These are phyloP conservation scores for Meda fulgida DNA, from an alignment of 2,797 vertebrate genomes.

Conservation along the genomic window DNA sequence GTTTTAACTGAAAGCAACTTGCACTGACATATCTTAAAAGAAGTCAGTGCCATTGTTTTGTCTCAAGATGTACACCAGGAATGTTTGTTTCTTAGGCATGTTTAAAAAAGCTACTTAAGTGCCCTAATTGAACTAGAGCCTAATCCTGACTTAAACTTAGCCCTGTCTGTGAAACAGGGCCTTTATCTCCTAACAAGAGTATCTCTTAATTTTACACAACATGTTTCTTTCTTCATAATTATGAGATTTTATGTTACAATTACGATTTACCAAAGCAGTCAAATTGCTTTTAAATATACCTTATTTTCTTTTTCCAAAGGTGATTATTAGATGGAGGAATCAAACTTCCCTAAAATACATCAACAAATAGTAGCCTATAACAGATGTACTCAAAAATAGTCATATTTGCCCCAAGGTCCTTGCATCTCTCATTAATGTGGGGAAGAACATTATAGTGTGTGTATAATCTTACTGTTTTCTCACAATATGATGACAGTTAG, in stretches of 20 bases:
- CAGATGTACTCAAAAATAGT: neutral
- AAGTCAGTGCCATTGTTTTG: no score
- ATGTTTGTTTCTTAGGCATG: no score
- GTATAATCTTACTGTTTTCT: neutral
- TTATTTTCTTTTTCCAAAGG: neutral
- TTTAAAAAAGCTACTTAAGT: no score
- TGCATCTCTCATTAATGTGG: neutral
- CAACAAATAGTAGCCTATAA: neutral
- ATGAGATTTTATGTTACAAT: neutral
- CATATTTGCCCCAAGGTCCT: neutral
- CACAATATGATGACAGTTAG: constrained; percentile 1
- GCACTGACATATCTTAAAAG: no score
- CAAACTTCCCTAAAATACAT: neutral
- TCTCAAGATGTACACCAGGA: no score
- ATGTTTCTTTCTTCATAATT: neutral
- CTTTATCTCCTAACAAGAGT: no score
- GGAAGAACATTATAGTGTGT: neutral
- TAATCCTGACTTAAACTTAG: no score
- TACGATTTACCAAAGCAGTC: neutral
- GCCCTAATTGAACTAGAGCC: no score
- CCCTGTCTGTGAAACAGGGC: no score
- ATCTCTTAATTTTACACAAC: no score
- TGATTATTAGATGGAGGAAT: neutral
- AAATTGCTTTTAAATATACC: neutral
- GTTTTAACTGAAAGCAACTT: no score